Conservation (phyloP, 37 sponge, comb jelly and placozoan genomes). For the Crambe crambe region DNA sequence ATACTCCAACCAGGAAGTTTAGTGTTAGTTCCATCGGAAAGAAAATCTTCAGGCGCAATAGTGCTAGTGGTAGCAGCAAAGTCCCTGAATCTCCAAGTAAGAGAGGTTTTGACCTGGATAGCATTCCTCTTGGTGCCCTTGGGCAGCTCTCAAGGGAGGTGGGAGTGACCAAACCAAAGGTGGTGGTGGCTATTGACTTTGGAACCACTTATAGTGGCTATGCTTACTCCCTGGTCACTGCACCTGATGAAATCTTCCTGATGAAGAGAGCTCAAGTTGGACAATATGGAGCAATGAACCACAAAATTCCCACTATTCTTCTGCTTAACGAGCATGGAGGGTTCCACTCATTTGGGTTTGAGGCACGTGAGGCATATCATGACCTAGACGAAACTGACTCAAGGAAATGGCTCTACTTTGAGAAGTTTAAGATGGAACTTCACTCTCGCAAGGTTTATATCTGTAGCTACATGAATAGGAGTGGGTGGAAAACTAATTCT, state of each 20-base stretch:
- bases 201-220: conserved; percentile 80
- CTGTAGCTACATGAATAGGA: neutral
- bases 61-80: neutral
- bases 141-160: neutral
- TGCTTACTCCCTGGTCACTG: conserved; percentile 53
- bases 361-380: conserved; percentile 63
- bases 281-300: conserved; percentile 1
- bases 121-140: conserved; percentile 17
- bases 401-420: conserved; percentile 64
- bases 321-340: conserved; percentile 48
- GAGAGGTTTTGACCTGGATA: conserved; percentile 32
- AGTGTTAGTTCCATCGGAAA: neutral
- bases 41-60: neutral
- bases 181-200: conserved; percentile 70
- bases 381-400: conserved; percentile 56
- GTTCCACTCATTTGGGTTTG: conserved; percentile 73
- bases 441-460: conserved; percentile 66
- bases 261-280: conserved; percentile 44
- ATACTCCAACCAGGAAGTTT: neutral
- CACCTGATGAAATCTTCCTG: conserved; percentile 60
- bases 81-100: neutral
- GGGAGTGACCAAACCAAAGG: neutral
- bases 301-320: conserved; percentile 62
- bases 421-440: conserved; percentile 80
- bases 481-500: neutral